Evolutionary conservation across 2,888 invertebrate species (phyloP), one percentile per base, ranked within the genome.

Genomic region (Peribatodes rhomboidaria): DNA sequence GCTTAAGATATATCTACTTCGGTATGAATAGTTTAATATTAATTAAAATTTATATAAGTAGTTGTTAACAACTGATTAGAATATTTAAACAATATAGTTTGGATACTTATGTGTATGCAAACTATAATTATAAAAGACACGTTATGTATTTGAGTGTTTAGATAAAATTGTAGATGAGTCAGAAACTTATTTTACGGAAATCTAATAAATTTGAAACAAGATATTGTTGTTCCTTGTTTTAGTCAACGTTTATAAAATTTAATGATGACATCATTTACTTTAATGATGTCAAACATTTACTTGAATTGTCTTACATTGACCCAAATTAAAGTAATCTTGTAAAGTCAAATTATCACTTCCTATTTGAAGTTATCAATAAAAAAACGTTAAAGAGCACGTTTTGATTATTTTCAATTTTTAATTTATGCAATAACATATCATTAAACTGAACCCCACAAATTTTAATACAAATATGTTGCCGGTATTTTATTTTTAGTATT

Each of bases 301-400:
- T 56, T 56, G 35, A 54, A 50, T 60, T 62, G 53, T 62, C 79
- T 82, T 78, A 80, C 83, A 81, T 77, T 83, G 83, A 83, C 83
- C 83, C 72, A 76, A 76, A 81, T 71, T 78, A 73, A 71, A 62
- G 72, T 74, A 75, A 76, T 76, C 73, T 71, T 57, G 66, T 76
- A 68, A 73, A 72, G 69, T 71, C 70, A 73, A 69, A 77, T 72
- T 78, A 80, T 81, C 75, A 73, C 79, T 83, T 83, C 83, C 82
- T 82, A 76, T 67, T 74, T 72, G 55, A 72, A 66, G 66, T 55
- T 59, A 49, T 57, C 42, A 42, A n/a, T 58, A 44, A 18, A 56
- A 31, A 61, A 46, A 44, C 56, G 55, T 31, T 52, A 57, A 62
- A n/a, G 33, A 55, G 55, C n/a, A 42, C 13, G 22, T 20, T 42